Conservation (phyloP, 2,888 invertebrate species). For the Drosophila nr. perissopoda region DNA sequence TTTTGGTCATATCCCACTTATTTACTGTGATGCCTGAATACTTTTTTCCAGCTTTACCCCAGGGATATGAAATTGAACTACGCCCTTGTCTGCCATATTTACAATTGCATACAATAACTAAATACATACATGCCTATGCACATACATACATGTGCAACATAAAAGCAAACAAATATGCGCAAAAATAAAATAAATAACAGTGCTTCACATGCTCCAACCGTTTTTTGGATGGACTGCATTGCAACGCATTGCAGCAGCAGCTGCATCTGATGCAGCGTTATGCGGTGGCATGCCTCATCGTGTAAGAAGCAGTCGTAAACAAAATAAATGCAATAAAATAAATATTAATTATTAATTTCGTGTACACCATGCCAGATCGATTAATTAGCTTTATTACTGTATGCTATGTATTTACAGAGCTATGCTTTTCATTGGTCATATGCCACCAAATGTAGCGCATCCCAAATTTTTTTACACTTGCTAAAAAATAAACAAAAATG, state of each 20-base stretch:
- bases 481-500: constrained; percentile 43
- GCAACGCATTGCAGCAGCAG: constrained; percentile 19
- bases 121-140: neutral
- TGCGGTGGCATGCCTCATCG: constrained; percentile 53
- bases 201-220: constrained; percentile 35
- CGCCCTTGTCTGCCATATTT: constrained; percentile 38
- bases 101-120: constrained; percentile 24
- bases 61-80: constrained; percentile 3
- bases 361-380: neutral
- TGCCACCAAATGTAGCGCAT: constrained; percentile 24
- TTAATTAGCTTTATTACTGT: neutral
- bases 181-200: constrained; percentile 12
- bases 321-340: constrained; percentile 7
- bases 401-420: neutral
- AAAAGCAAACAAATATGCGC: constrained; percentile 27
- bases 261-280: constrained; percentile 28
- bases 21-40: neutral
- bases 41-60: neutral
- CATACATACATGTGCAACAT: neutral
- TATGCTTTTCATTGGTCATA: constrained; percentile 6
- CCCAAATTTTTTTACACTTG: constrained; percentile 12
- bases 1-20: rapidly evolving
- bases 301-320: constrained; percentile 11
- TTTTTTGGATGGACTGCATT: constrained; percentile 35
- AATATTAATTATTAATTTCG: neutral